A percentile compares a stretch with the other conserved stretches of the same genome.
Conservation (phyloP, 2,797 vertebrate species). For the Centroberyx gerrardi region DNA sequence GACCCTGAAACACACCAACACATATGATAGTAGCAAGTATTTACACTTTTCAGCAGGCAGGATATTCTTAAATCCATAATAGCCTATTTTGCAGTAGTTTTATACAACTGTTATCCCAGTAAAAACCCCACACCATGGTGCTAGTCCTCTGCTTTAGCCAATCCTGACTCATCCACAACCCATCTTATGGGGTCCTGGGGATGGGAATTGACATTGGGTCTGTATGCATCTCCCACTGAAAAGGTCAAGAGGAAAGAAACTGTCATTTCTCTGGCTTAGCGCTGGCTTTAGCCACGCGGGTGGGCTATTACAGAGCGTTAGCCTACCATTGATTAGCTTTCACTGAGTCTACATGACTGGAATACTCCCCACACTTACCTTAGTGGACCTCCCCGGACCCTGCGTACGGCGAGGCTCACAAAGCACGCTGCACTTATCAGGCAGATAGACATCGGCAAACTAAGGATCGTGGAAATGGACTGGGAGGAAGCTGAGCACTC, state of each 20-base stretch:
- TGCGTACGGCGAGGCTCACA: slow-evolving; percentile 39
- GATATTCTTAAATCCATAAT: slow-evolving; percentile 23
- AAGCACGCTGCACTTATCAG: slow-evolving; percentile 61
- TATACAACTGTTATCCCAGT: slow-evolving; percentile 2
- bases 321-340: slow-evolving; percentile 77
- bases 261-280: slow-evolving; percentile 67
- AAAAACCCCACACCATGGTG: slow-evolving; percentile 10
- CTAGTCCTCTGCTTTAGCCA: neutral
- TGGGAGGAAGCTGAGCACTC: slow-evolving; percentile 55
- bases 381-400: slow-evolving; percentile 29
- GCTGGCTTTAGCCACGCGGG: slow-evolving; percentile 53
- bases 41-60: slow-evolving; percentile 16
- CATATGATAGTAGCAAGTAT: neutral
- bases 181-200: neutral
- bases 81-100: slow-evolving; percentile 8
- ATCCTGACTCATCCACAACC: slow-evolving; percentile 5
- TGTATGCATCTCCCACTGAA: slow-evolving; percentile 39
- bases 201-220: slow-evolving; percentile 26
- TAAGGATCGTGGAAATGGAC: slow-evolving; percentile 63
- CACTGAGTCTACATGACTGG: slow-evolving; percentile 65
- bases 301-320: slow-evolving; percentile 66
- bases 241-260: slow-evolving; percentile 67
- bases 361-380: slow-evolving; percentile 57
- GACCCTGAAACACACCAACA: neutral
- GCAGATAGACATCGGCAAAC: slow-evolving; percentile 69